These are phyloP conservation scores for Leptothorax acervorum DNA, from an alignment of 2,888 invertebrate species.

Conservation along the genomic window DNA sequence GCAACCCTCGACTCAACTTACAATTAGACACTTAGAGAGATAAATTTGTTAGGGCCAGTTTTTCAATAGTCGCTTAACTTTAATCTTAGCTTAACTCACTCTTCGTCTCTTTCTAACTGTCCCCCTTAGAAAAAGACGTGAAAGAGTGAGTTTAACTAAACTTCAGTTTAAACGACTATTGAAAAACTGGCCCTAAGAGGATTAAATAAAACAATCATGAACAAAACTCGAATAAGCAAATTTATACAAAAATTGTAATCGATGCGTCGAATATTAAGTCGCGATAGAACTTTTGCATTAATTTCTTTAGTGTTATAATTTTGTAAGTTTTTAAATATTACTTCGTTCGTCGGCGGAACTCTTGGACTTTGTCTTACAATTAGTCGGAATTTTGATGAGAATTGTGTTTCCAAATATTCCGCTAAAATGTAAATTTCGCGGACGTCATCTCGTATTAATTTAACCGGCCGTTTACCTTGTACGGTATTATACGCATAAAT, in stretches of 20 bases:
- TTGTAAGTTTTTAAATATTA: constrained; percentile 4
- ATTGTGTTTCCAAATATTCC: not conserved
- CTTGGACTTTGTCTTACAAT: not conserved
- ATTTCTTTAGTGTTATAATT: not conserved
- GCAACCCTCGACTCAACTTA: not conserved
- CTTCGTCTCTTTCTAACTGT: too few species aligned
- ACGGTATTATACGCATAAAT: not conserved
- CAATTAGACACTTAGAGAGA: too few species aligned
- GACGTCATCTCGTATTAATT: not conserved
- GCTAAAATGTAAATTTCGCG: not conserved
- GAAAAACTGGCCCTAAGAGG: too few species aligned
- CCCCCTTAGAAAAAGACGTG: too few species aligned
- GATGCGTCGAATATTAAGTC: not conserved
- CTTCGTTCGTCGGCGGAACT: not conserved
- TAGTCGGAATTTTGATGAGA: not conserved
- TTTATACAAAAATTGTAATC: not conserved
- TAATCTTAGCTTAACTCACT: too few species aligned
- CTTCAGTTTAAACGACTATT: too few species aligned
- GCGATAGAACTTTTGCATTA: not conserved
- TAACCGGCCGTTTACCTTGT: not conserved
- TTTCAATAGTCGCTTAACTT: too few species aligned
- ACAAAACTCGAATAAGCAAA: not conserved
- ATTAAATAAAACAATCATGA: not conserved
- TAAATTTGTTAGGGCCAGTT: too few species aligned
- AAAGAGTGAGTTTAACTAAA: too few species aligned